Evolutionary conservation across 1,140 invertebrate species (phyloP), one percentile per base, ranked within the genome.

Genomic region (Apolygus lucorum): DNA sequence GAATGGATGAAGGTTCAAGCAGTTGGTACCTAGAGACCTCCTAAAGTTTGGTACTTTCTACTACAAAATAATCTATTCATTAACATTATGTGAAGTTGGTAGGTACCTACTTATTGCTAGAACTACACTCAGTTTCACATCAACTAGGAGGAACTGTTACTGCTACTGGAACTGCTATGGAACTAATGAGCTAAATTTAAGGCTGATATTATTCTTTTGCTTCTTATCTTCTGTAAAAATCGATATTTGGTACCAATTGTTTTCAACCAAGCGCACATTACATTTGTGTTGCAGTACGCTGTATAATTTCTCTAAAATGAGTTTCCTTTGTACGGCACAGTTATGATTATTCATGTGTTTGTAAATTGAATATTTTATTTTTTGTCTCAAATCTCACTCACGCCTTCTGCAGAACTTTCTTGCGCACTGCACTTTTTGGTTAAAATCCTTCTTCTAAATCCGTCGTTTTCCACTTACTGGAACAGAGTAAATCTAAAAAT

Each of bases 271-370:
- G 59, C 59, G 68, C 68, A 70, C 68, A 62, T 70, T 70, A 22
- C 24, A 24, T 52, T 70, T 70, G 59, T 59, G 68, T 70, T 70
- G 68, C 68, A 63, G 54, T 34, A 34, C 28, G 59, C 49, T 28
- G 79, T 79, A 80, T 74, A 71, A 49, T 73, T 81, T 77, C 78
- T 80, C 81, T 78, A 76, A 79, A 81, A 80, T 82, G 76, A 84
- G 83, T 85, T 85, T 81, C 78, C 78, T 86, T 85, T 86, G 80
- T 85, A 85, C 84, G 84, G 84, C 84, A 85, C 84, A 79, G 78
- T 78, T 83, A 67, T 72, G 69, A 62, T 71, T 68, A 67, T 68
- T n/a, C n/a, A n/a, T 68, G 67, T 62, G 67, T 70, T 72, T 67
- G 42, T 64, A 59, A 65, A 64, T 64, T 66, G 25, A 69, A 49